These are phyloP conservation scores for Balaenoptera acutorostrata DNA, from an alignment of 2,113 vertebrate genomes.

Conservation along the genomic window DNA sequence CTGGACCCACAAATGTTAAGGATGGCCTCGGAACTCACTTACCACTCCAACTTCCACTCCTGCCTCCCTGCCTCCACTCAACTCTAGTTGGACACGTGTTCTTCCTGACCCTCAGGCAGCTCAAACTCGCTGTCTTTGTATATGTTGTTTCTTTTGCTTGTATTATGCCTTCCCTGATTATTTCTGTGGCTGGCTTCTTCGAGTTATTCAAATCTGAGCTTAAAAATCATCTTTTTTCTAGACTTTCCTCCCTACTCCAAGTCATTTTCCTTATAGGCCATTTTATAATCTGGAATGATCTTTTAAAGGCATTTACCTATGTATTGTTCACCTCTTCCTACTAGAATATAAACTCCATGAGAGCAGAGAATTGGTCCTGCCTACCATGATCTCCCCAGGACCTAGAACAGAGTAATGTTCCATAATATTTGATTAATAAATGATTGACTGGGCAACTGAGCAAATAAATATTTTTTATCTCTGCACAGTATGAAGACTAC, in stretches of 20 bases:
- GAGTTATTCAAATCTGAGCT: background rate
- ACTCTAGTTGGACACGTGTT: background rate
- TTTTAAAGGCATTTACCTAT: background rate
- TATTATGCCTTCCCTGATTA: background rate
- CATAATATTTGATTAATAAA: background rate
- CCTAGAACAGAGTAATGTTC: background rate
- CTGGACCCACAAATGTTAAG: background rate
- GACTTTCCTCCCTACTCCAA: background rate
- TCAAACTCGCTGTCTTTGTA: background rate
- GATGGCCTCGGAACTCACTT: background rate
- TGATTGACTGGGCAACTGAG: background rate
- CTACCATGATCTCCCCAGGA: background rate
- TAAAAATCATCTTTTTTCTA: background rate
- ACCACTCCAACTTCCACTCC: background rate
- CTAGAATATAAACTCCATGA: background rate
- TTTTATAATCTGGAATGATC: background rate
- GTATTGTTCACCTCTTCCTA: background rate
- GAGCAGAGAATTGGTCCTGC: background rate
- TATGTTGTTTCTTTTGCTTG: background rate
- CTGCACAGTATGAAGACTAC: background rate
- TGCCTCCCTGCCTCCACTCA: background rate
- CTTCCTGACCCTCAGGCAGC: background rate
- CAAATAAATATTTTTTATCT: background rate
- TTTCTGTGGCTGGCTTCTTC: background rate
- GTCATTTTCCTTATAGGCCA: background rate